Evolutionary conservation across 2,113 vertebrate genomes (phyloP).

Genomic region (Cynopterus brachyotis): DNA sequence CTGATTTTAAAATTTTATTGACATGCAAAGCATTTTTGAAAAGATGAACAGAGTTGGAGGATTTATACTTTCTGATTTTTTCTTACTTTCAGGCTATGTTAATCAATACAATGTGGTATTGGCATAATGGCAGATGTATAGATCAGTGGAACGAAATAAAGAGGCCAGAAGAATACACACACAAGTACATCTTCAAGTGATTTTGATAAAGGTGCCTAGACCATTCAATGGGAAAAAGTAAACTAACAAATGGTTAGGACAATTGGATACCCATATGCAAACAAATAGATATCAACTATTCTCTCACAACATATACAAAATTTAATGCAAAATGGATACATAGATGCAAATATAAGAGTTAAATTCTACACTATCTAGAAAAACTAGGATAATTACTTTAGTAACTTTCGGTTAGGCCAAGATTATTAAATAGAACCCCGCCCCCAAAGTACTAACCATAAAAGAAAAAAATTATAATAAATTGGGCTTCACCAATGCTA

Average conservation of each 20-base stretch:
- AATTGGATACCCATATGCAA: not conserved
- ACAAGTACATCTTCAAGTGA: not conserved
- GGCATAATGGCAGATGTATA: not conserved
- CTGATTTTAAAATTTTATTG: not conserved
- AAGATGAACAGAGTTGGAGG: not conserved
- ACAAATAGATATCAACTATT: not conserved
- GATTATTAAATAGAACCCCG: not conserved
- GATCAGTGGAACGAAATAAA: not conserved
- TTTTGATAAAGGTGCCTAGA: not conserved
- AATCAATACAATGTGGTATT: not conserved
- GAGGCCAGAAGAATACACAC: not conserved
- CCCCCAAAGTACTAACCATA: not conserved
- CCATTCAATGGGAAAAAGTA: not conserved
- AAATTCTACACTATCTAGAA: not conserved
- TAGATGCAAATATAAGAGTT: not conserved
- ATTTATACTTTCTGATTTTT: not conserved
- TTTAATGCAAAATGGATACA: not conserved
- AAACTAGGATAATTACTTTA: not conserved
- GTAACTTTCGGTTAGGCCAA: not conserved
- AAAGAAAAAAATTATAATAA: not conserved
- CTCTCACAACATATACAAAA: not conserved
- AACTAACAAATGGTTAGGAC: not conserved
- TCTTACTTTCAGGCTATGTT: conserved; percentile 3
- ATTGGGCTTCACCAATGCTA: not conserved
- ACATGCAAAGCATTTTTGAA: not conserved